phyloP scores from a whole-genome alignment of 2,888 invertebrate genomes.

The Escarpia spicata region DNA sequence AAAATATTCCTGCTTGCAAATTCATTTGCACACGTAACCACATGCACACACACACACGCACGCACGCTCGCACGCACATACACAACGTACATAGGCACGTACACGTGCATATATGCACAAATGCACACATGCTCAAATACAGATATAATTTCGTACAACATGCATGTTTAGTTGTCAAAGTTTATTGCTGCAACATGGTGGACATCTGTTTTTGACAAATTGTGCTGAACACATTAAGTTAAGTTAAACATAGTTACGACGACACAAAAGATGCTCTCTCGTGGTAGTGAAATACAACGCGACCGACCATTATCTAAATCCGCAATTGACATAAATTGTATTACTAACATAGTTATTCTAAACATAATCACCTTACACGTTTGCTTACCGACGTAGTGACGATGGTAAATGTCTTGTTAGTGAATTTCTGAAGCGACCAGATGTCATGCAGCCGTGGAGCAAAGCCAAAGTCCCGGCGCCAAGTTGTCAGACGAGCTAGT shows the following conservation, averaged over 20 bases:
- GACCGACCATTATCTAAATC: neutral
- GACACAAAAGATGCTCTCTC: neutral
- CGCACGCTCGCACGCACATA: neutral
- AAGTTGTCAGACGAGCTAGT: neutral
- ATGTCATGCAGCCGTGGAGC: neutral
- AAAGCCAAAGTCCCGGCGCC: neutral
- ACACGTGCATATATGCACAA: neutral
- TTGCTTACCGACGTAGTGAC: neutral
- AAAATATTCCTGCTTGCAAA: neutral
- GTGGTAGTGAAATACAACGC: neutral
- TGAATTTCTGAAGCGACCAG: neutral
- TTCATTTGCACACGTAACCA: neutral
- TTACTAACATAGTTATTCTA: neutral
- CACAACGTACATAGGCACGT: neutral
- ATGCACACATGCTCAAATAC: too few relatives aligned
- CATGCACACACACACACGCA: neutral
- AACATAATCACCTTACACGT: neutral
- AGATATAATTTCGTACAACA: too few relatives aligned
- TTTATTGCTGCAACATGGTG: too few relatives aligned
- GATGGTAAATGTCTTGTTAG: slow-evolving; percentile 3
- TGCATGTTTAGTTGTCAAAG: too few relatives aligned
- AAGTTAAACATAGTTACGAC: neutral
- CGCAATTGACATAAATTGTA: neutral
- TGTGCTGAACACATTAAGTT: neutral
- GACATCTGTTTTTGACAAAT: too few relatives aligned